These are phyloP conservation scores for Drosophila takahashii DNA, from an alignment of 1,140 invertebrate genomes.

Conservation along the genomic window DNA sequence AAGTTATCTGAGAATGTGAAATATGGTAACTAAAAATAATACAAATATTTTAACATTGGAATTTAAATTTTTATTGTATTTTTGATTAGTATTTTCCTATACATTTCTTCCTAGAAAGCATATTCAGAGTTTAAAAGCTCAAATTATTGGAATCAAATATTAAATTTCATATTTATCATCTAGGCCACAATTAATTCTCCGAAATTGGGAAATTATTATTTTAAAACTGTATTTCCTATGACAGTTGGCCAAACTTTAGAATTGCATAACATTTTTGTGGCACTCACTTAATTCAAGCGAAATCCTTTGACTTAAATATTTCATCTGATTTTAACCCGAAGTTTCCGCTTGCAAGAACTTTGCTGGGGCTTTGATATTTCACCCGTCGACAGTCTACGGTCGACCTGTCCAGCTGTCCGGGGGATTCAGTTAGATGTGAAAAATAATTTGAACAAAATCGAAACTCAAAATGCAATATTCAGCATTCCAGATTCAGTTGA, in stretches of 20 bases:
- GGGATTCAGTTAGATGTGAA: conserved; percentile 8
- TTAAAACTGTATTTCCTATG: not conserved
- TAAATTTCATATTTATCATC: not conserved
- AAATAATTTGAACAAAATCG: conserved; percentile 43
- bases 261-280: conserved; percentile 13
- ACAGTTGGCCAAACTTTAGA: not conserved
- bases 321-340: conserved; percentile 1
- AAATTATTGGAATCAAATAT: not conserved
- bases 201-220: not conserved
- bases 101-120: too few relatives aligned
- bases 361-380: conserved; percentile 7
- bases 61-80: too few relatives aligned
- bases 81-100: too few relatives aligned
- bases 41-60: too few relatives aligned
- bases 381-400: not conserved
- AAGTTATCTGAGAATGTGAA: too few relatives aligned
- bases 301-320: conserved; percentile 15
- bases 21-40: too few relatives aligned
- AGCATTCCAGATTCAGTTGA: conserved; percentile 29
- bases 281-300: not conserved
- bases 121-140: too few relatives aligned
- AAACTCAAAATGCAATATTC: conserved; percentile 54
- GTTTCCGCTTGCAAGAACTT: conserved; percentile 1
- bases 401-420: not conserved
- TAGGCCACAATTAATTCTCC: not conserved